A percentile compares a stretch with the other conserved stretches of the same genome.
phyloP scores from a whole-genome alignment of 2,797 vertebrate species.

The Lepus townsendii region DNA sequence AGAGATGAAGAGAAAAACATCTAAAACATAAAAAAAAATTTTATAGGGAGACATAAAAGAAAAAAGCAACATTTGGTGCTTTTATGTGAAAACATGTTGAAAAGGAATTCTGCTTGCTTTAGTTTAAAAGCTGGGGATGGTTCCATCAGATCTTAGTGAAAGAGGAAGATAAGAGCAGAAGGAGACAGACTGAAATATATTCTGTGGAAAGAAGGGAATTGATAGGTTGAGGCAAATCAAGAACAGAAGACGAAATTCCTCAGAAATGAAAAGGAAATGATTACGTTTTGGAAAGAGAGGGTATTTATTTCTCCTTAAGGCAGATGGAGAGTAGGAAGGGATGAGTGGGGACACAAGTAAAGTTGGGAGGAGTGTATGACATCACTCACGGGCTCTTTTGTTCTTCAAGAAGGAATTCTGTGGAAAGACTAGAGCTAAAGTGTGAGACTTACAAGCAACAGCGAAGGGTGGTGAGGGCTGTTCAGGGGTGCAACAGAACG shows the following conservation, averaged over 20 bases:
- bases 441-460: too few species aligned
- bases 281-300: background rate
- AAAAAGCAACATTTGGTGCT: conserved; percentile 15
- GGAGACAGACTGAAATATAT: background rate
- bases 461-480: background rate
- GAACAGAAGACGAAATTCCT: background rate
- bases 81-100: conserved; percentile 23
- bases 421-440: background rate
- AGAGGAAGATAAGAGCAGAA: background rate
- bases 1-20: background rate
- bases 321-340: background rate
- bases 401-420: background rate
- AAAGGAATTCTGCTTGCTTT: conserved; percentile 38
- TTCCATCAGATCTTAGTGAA: background rate
- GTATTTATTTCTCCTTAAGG: background rate
- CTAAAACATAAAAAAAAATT: background rate
- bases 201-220: background rate
- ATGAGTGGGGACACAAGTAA: background rate
- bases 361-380: background rate
- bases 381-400: background rate
- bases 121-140: background rate
- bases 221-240: background rate
- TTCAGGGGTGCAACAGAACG: background rate
- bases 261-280: background rate
- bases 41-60: background rate